phyloP scores from a whole-genome alignment of 2,888 invertebrate species.

The Rutpela maculata region DNA sequence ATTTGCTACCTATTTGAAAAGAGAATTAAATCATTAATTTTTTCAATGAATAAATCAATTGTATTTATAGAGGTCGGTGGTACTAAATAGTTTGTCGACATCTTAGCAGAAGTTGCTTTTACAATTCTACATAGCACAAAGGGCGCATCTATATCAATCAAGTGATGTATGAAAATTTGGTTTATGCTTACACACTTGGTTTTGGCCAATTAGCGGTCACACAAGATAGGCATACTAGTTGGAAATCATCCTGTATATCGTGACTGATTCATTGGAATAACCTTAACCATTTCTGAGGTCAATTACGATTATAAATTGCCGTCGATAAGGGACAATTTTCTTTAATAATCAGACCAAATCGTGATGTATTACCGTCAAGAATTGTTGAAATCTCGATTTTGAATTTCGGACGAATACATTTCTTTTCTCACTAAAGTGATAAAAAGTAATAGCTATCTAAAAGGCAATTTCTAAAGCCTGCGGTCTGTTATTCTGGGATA shows the following conservation, averaged over 20 bases:
- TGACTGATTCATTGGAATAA: neutral
- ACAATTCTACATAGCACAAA: too few relatives aligned
- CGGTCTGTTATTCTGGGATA: slow-evolving; percentile 7
- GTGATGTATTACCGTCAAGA: neutral
- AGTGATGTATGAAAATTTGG: too few relatives aligned
- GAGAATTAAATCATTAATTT: too few relatives aligned
- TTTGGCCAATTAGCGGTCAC: too few relatives aligned
- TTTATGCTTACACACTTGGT: too few relatives aligned
- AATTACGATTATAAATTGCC: neutral
- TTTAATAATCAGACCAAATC: neutral
- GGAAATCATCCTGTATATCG: neutral
- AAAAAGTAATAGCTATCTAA: slow-evolving; percentile 7
- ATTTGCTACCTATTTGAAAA: too few relatives aligned
- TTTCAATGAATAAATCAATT: too few relatives aligned
- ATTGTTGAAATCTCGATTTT: neutral
- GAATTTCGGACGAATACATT: neutral
- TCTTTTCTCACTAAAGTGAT: neutral
- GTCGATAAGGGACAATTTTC: neutral
- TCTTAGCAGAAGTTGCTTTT: too few relatives aligned
- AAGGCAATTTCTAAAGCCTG: slow-evolving; percentile 1
- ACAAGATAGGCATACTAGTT: too few relatives aligned
- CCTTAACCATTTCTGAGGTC: neutral
- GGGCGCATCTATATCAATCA: too few relatives aligned
- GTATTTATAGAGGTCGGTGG: too few relatives aligned
- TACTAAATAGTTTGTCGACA: too few relatives aligned